Conservation (phyloP, 2,797 vertebrate species). For the Masticophis lateralis region DNA sequence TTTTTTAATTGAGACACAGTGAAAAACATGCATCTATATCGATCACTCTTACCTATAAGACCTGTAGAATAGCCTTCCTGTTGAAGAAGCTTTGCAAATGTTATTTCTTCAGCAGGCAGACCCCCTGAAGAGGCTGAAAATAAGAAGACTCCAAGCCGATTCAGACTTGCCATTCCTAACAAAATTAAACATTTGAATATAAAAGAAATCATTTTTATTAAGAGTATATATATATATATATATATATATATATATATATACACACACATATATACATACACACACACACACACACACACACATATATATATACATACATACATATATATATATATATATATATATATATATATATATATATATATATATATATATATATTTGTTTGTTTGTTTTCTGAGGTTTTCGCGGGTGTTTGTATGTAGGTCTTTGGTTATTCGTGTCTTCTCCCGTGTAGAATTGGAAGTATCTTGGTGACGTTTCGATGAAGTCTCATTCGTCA, state of each 20-base stretch:
- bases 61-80: conserved; percentile 82
- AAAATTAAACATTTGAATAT: conserved; percentile 19
- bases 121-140: conserved; percentile 86
- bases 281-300: no score
- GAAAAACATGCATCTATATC: background rate
- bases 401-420: no score
- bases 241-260: background rate
- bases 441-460: no score
- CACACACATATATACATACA: background rate
- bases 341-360: no score
- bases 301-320: no score
- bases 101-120: conserved; percentile 81
- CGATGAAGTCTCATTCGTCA: no score
- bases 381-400: no score
- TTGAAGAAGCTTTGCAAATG: conserved; percentile 80
- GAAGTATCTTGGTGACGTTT: no score
- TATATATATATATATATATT: no score
- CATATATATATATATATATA: no score
- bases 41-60: conserved; percentile 77
- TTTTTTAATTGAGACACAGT: background rate
- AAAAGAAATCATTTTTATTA: background rate
- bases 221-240: background rate
- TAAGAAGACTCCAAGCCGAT: conserved; percentile 72
- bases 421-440: no score
- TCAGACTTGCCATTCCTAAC: conserved; percentile 69